These are phyloP conservation scores for Drosophila ohnishii DNA, from an alignment of 1,140 invertebrate species.

Conservation along the genomic window DNA sequence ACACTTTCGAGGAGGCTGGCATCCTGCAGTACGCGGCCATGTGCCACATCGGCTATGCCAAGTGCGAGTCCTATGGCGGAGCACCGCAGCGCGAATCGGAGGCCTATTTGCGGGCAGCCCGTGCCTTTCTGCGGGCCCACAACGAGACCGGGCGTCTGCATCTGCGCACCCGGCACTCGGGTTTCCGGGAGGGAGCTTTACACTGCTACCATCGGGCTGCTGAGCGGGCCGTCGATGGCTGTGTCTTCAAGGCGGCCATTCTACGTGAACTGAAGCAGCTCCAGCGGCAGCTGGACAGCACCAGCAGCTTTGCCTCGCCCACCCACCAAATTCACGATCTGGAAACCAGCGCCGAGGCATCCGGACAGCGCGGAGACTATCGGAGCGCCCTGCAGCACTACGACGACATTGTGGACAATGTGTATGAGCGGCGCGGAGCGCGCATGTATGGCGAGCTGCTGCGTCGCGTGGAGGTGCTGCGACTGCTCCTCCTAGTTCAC, in stretches of 20 bases:
- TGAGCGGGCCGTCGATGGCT: conserved; percentile 62
- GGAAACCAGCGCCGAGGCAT: conserved; percentile 61
- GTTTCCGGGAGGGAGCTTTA: conserved; percentile 70
- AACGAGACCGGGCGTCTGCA: conserved; percentile 53
- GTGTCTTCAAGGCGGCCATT: conserved; percentile 77
- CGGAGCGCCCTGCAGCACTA: conserved; percentile 70
- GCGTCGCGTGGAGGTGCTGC: conserved; percentile 66
- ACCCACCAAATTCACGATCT: conserved; percentile 76
- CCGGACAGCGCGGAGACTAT: conserved; percentile 59
- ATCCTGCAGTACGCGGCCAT: conserved; percentile 79
- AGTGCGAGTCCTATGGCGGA: conserved; percentile 71
- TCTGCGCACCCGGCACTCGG: conserved; percentile 49
- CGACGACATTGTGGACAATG: conserved; percentile 80
- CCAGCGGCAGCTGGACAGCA: conserved; percentile 64
- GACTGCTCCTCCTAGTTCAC: conserved; percentile 68
- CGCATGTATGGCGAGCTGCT: conserved; percentile 69
- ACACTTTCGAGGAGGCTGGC: conserved; percentile 74
- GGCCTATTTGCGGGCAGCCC: conserved; percentile 71
- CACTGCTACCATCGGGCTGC: conserved; percentile 73
- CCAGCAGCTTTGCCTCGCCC: conserved; percentile 77
- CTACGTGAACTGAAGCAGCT: conserved; percentile 70
- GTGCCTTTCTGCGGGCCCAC: conserved; percentile 62
- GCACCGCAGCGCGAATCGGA: conserved; percentile 65
- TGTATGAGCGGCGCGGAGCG: conserved; percentile 73
- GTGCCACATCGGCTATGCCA: conserved; percentile 78